phyloP scores from a whole-genome alignment of 2,888 invertebrate genomes.

The Parnassius mnemosyne region DNA sequence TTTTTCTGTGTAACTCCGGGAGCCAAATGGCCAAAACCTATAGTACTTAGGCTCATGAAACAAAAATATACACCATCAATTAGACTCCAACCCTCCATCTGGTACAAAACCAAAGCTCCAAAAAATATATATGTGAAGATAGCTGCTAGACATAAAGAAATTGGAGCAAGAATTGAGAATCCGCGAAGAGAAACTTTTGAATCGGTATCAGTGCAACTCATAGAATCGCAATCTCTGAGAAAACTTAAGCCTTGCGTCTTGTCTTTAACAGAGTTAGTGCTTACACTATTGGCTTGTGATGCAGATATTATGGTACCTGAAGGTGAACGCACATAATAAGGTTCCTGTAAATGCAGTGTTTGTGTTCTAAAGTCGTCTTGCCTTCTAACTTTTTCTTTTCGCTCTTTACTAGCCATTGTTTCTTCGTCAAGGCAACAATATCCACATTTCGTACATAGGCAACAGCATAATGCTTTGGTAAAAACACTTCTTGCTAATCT shows the following conservation, averaged over 20 bases:
- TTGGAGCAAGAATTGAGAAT: conserved; percentile 92
- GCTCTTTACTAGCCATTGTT: conserved; percentile 89
- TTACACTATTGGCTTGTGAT: conserved; percentile 71
- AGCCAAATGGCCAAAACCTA: conserved; percentile 93
- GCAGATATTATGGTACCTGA: conserved; percentile 78
- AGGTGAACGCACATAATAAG: conserved; percentile 83
- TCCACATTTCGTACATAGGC: conserved; percentile 92
- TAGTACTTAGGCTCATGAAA: conserved; percentile 96
- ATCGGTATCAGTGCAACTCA: conserved; percentile 84
- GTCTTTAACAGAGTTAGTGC: conserved; percentile 69
- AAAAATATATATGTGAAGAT: conserved; percentile 95
- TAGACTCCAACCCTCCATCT: conserved; percentile 95
- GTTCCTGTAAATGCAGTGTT: conserved; percentile 84
- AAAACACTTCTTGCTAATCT: conserved; percentile 90
- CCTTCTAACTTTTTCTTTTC: conserved; percentile 87
- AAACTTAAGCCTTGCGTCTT: conserved; percentile 67
- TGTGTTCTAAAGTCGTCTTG: conserved; percentile 84
- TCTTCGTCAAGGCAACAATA: conserved; percentile 93
- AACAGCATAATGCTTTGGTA: conserved; percentile 90
- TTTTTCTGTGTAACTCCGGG: conserved; percentile 83
- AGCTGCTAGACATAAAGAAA: conserved; percentile 91
- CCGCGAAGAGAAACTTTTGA: conserved; percentile 85
- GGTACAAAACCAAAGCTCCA: conserved; percentile 93
- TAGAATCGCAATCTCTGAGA: conserved; percentile 74
- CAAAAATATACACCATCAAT: conserved; percentile 96